phyloP scores from a whole-genome alignment of 2,888 invertebrate species.

The Vanessa cardui region DNA sequence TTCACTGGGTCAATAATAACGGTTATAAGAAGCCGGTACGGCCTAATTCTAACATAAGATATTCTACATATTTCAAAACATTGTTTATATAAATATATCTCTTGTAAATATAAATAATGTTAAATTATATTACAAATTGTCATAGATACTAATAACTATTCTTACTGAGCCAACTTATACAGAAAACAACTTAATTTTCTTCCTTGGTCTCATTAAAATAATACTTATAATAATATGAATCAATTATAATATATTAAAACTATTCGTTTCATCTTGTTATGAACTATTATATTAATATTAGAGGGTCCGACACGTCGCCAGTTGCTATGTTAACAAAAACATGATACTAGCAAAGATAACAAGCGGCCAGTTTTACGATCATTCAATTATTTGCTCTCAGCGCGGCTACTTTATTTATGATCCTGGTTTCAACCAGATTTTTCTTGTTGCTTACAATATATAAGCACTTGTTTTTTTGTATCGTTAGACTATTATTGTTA shows the following conservation, averaged over 20 bases:
- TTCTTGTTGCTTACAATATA: slow-evolving; percentile 38
- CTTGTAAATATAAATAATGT: too few relatives aligned
- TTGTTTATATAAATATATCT: too few relatives aligned
- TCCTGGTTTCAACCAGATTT: slow-evolving; percentile 46
- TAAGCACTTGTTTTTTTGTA: background rate
- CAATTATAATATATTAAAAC: background rate
- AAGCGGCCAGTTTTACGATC: slow-evolving; percentile 64
- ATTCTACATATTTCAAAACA: too few relatives aligned
- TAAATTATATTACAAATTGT: too few relatives aligned
- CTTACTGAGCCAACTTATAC: too few relatives aligned
- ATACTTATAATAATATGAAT: slow-evolving; percentile 1
- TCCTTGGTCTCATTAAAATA: too few relatives aligned
- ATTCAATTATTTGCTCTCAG: slow-evolving; percentile 51
- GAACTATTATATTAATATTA: slow-evolving; percentile 2
- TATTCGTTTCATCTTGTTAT: background rate
- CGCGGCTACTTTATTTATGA: slow-evolving; percentile 44
- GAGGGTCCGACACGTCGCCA: slow-evolving; percentile 2
- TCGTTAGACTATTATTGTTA: background rate
- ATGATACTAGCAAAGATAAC: slow-evolving; percentile 56
- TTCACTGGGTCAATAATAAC: too few relatives aligned
- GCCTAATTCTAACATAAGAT: too few relatives aligned
- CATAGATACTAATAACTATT: too few relatives aligned
- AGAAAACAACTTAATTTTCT: too few relatives aligned
- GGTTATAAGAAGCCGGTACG: too few relatives aligned
- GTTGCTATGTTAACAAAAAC: slow-evolving; percentile 43